A percentile compares a stretch with the other conserved stretches of the same genome.
Evolutionary conservation across 2,888 invertebrate genomes (phyloP).

Genomic region (Hemithea aestivaria): DNA sequence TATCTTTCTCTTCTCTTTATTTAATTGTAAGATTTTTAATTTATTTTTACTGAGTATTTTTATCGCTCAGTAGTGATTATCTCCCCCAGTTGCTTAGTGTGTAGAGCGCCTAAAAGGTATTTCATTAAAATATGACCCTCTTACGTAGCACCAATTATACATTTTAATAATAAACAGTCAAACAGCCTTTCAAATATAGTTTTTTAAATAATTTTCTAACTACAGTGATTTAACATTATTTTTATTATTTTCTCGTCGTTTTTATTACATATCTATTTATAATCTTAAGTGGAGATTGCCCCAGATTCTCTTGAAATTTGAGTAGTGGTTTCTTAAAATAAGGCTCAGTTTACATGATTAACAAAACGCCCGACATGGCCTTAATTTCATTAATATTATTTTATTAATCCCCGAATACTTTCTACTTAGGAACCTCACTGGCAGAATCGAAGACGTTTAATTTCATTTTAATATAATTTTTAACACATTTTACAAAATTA

Average conservation of each 20-base stretch:
- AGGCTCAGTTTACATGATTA: constrained; percentile 7
- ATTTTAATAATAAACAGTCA: constrained; percentile 23
- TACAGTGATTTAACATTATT: constrained; percentile 4
- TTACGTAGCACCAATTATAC: constrained; percentile 52
- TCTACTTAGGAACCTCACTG: constrained; percentile 17
- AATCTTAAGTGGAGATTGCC: too few species aligned
- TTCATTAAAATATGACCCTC: constrained; percentile 31
- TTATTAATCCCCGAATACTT: constrained; percentile 1
- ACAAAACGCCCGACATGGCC: too few species aligned
- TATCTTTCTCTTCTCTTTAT: too few species aligned
- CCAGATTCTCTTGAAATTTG: too few species aligned
- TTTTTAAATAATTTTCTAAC: too few species aligned
- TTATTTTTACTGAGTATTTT: too few species aligned
- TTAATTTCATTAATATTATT: constrained; percentile 10
- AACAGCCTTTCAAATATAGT: constrained; percentile 5
- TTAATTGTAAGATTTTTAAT: too few species aligned
- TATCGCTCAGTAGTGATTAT: too few species aligned
- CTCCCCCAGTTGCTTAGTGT: too few species aligned
- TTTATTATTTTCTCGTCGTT: constrained; percentile 3
- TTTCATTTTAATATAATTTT: constrained; percentile 2
- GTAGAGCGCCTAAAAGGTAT: too few species aligned
- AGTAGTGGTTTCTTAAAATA: too few species aligned
- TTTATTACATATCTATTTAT: too few species aligned
- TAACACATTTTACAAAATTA: constrained; percentile 11
- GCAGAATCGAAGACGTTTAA: constrained; percentile 9